phyloP scores from a whole-genome alignment of 2,113 vertebrate genomes.

The Ivindomyrus marchei region DNA sequence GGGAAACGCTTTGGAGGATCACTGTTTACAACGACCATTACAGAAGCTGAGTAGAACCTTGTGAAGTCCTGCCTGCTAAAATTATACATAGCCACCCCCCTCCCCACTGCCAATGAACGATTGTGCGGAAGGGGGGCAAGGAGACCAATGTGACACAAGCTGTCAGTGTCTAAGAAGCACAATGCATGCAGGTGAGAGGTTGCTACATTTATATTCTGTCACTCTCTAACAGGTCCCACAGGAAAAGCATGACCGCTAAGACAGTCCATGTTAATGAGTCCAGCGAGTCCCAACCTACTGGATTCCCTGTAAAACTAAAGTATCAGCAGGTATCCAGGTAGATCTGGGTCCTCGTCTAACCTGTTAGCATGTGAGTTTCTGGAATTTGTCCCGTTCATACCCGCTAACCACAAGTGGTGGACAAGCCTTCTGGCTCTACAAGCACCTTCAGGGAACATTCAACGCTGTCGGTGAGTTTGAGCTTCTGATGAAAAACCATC shows the following conservation, averaged over 20 bases:
- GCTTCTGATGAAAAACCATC: slow-evolving; percentile 70
- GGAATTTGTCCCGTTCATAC: neutral
- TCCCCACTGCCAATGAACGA: neutral
- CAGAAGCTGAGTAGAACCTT: neutral
- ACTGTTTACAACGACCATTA: neutral
- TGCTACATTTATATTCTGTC: neutral
- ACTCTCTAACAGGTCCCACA: neutral
- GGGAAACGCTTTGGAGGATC: neutral
- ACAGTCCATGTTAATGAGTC: neutral
- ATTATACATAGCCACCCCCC: neutral
- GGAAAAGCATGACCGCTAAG: neutral
- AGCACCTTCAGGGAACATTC: slow-evolving; percentile 81
- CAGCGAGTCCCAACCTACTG: neutral
- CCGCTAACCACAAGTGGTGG: neutral
- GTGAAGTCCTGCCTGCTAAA: neutral
- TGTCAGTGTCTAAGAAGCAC: neutral
- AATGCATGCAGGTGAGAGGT: neutral
- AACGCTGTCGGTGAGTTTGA: slow-evolving; percentile 91
- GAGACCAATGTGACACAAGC: neutral
- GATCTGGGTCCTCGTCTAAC: neutral
- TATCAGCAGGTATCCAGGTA: neutral
- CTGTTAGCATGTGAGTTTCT: neutral
- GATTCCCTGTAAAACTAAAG: neutral
- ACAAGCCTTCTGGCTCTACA: neutral
- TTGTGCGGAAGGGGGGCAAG: neutral